Evolutionary conservation across 64 coral and sea anemone genomes (phyloP), one percentile per base, ranked within the genome.

Genomic region (Montipora efflorescens): DNA sequence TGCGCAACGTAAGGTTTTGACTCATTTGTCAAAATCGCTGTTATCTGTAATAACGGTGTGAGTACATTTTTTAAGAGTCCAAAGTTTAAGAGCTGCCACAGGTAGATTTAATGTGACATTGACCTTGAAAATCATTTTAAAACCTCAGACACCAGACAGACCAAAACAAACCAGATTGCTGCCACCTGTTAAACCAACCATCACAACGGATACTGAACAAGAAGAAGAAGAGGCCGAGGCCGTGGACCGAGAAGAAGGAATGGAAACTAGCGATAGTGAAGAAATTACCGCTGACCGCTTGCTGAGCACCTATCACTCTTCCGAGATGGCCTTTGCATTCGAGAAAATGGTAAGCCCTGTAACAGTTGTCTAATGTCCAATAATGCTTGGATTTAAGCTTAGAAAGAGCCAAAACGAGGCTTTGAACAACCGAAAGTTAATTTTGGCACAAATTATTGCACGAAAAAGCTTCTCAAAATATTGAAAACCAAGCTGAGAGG

Each of bases 241-340:
- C 13, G 69, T 52, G 79, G 59, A 74, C 79, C 48, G n/a, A 19
- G 71, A 77, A 55, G 70, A 76, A 20, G 47, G 2, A n/a, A 64
- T 57, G 46, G 79, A 83, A 67, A 82, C 47, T 67, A 48, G 47
- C 70, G 59, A 90, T n/a, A 53, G 50, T 68, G 36, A 3, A 68
- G 87, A 67, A 49, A 83, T 18, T 25, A 74, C 18, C 62, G 67
- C 87, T 70, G 79, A 94, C 71, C 68, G 79, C 20, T 44, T 89
- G 62, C 93, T 15, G 48, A 94, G 87, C 81, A 84, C 93, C 53
- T 94, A 70, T 52, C 87, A 94, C 23, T 83, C 93, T 4, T 69
- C 79, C 44, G 79, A 94, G 7, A 55, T 89, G 16, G 67, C 69
- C 20, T 19, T 84, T 53, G 57, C 89, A 15, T 76, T 77, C 76